Conservation (phyloP, 1,140 invertebrate species). For the Dendroctonus ponderosae region DNA sequence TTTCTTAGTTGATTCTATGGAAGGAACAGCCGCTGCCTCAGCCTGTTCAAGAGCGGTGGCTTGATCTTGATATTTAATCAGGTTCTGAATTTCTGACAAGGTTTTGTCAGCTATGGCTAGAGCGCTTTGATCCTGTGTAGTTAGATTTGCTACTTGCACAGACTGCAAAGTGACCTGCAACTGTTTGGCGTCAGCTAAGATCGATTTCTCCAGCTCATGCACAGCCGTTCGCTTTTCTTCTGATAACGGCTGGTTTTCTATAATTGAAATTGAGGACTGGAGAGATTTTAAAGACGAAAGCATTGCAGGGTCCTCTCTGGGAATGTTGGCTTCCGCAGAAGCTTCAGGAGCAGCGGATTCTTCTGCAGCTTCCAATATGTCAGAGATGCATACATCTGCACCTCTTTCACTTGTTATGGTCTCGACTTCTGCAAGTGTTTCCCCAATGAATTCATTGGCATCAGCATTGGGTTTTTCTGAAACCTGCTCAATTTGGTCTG, state of each 20-base stretch:
- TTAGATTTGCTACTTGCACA: slow-evolving; percentile 15
- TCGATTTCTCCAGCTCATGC: slow-evolving; percentile 55
- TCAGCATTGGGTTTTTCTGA: background rate
- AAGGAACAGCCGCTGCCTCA: background rate
- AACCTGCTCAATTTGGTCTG: background rate
- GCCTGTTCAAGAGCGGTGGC: background rate
- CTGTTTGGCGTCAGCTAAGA: slow-evolving; percentile 53
- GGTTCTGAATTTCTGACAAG: slow-evolving; percentile 38
- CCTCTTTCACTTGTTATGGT: background rate
- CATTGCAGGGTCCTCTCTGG: slow-evolving; percentile 13
- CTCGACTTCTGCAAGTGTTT: background rate
- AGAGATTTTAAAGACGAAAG: slow-evolving; percentile 32
- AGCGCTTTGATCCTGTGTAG: slow-evolving; percentile 39
- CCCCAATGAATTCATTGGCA: background rate
- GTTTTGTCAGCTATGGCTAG: slow-evolving; percentile 40
- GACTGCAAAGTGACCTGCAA: slow-evolving; percentile 6
- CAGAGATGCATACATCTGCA: background rate
- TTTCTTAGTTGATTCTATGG: slow-evolving; percentile 41
- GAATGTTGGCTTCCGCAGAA: background rate
- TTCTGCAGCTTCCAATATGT: background rate
- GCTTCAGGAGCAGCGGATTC: background rate
- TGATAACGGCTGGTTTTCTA: slow-evolving; percentile 40
- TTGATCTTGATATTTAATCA: slow-evolving; percentile 29
- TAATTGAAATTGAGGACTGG: slow-evolving; percentile 42
- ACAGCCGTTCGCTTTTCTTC: slow-evolving; percentile 47